These are phyloP conservation scores for Oreochromis aureus DNA, from an alignment of 2,113 vertebrate genomes.

Conservation along the genomic window DNA sequence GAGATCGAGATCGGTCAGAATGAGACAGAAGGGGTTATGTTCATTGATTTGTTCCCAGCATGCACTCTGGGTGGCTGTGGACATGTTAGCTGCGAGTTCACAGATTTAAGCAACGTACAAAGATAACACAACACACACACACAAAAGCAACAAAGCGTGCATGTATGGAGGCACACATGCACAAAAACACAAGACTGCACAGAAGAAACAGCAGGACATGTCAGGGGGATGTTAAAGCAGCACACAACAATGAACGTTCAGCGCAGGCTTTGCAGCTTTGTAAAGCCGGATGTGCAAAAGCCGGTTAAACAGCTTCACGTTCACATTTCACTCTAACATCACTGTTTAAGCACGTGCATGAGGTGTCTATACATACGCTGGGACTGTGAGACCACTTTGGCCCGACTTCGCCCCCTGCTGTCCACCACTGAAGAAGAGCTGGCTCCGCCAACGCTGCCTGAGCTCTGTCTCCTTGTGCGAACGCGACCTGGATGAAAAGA, in stretches of 20 bases:
- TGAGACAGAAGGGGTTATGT: constrained; percentile 52
- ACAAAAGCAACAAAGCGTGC: neutral
- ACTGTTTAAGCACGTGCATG: neutral
- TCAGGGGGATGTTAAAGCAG: neutral
- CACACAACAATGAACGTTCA: neutral
- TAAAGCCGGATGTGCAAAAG: neutral
- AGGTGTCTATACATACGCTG: constrained; percentile 82
- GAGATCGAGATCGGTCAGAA: constrained; percentile 78
- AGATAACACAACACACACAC: neutral
- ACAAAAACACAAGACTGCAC: neutral
- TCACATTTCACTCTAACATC: neutral
- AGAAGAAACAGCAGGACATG: neutral
- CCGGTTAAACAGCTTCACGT: neutral
- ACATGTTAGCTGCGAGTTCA: neutral
- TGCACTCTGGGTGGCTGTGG: constrained; percentile 49
- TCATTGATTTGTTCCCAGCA: constrained; percentile 47
- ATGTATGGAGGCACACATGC: neutral
- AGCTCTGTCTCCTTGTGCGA: constrained; percentile 89
- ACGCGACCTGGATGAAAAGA: constrained; percentile 80
- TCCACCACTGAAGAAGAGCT: constrained; percentile 79
- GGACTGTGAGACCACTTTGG: constrained; percentile 96
- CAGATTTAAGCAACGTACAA: neutral
- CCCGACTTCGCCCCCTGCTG: constrained; percentile 90
- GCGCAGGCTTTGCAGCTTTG: neutral
- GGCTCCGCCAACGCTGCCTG: constrained; percentile 81